Conservation (phyloP, 2,888 invertebrate genomes). For the Tenthredo amoena region DNA sequence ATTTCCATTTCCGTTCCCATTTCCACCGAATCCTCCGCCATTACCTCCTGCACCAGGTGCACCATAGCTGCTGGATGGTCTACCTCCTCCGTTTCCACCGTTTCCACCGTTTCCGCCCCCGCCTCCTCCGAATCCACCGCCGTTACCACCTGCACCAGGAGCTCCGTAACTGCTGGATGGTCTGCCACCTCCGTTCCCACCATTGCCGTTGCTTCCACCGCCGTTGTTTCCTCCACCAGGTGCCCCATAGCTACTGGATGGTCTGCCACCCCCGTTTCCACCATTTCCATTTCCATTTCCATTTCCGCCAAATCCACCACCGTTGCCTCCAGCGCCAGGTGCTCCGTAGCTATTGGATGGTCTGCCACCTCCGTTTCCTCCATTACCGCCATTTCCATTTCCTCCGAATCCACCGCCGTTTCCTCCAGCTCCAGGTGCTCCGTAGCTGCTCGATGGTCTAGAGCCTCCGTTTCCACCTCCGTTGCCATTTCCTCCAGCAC, state of each 20-base stretch:
- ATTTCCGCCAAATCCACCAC: conserved; percentile 58
- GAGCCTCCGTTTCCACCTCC: conserved; percentile 59
- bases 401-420: conserved; percentile 60
- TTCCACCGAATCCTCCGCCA: conserved; percentile 48
- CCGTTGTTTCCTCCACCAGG: conserved; percentile 61
- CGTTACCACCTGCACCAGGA: conserved; percentile 52
- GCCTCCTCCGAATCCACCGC: conserved; percentile 58
- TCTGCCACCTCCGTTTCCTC: conserved; percentile 60
- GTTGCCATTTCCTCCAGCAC: conserved; percentile 62
- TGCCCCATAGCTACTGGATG: conserved; percentile 57
- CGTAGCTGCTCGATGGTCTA: conserved; percentile 70
- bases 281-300: conserved; percentile 55
- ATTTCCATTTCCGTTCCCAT: conserved; percentile 47
- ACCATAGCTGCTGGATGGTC: conserved; percentile 62
- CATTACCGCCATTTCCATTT: conserved; percentile 63
- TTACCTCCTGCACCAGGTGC: conserved; percentile 53
- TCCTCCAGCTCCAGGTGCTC: conserved; percentile 71
- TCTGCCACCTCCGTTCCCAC: conserved; percentile 53
- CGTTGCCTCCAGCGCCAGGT: conserved; percentile 61
- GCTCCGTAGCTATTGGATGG: conserved; percentile 57
- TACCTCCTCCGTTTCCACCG: conserved; percentile 62
- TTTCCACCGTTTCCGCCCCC: conserved; percentile 64
- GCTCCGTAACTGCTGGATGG: conserved; percentile 53
- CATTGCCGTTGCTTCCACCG: conserved; percentile 60
- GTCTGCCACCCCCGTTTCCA: conserved; percentile 60